A percentile compares a stretch with the other conserved stretches of the same genome.
Evolutionary conservation across 2,113 vertebrate species (phyloP).

Genomic region (Sterrhoptilus dennistouni): DNA sequence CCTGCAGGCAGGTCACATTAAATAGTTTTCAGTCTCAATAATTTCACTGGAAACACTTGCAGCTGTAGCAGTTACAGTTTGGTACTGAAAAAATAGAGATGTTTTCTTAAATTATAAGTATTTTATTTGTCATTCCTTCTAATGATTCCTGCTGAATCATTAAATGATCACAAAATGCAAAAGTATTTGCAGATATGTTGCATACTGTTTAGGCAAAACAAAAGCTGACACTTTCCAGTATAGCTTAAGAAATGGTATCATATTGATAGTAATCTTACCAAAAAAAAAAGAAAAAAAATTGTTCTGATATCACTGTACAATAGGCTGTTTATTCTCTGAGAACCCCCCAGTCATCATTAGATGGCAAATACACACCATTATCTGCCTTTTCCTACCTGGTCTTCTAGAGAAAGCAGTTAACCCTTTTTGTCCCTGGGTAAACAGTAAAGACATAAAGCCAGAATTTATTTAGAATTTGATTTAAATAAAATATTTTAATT

Average conservation of each 20-base stretch:
- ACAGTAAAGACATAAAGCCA: not conserved
- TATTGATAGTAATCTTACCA: not conserved
- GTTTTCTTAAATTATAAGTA: not conserved
- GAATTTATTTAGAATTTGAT: not conserved
- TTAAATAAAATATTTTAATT: not conserved
- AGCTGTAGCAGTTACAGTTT: not conserved
- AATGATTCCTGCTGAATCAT: not conserved
- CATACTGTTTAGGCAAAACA: not conserved
- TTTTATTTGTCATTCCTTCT: not conserved
- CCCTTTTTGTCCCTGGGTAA: accelerated
- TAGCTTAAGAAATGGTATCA: not conserved
- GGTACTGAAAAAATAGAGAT: not conserved
- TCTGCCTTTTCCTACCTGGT: not conserved
- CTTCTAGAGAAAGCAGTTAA: not conserved
- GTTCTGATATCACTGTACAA: not conserved
- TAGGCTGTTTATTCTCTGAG: not conserved
- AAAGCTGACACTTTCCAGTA: not conserved
- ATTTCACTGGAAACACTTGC: not conserved
- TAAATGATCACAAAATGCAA: not conserved
- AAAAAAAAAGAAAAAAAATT: no score
- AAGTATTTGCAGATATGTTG: accelerated
- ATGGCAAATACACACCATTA: not conserved
- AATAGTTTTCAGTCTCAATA: not conserved
- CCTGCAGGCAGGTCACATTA: not conserved
- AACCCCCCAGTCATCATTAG: not conserved